These are phyloP conservation scores for Musca vetustissima DNA, from an alignment of 1,140 invertebrate species.

Conservation along the genomic window DNA sequence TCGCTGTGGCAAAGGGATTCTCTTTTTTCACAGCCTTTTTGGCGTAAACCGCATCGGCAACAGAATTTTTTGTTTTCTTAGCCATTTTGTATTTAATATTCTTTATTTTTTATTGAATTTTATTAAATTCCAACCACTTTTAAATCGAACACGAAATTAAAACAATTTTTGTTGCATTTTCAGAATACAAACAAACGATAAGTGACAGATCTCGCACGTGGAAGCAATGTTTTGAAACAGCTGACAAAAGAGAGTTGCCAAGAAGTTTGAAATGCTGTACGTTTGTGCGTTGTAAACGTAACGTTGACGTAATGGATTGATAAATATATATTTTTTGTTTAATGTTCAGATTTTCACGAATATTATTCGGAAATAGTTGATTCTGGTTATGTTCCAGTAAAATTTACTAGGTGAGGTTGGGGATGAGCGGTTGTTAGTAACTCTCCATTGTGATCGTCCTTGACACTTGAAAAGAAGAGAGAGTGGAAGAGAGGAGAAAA, in stretches of 20 bases:
- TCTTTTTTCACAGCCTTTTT: conserved; percentile 51
- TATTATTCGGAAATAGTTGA: too few relatives aligned
- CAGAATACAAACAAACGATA: conserved; percentile 24
- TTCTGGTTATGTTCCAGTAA: too few relatives aligned
- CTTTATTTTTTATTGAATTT: not conserved
- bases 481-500: too few relatives aligned
- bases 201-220: conserved; percentile 16
- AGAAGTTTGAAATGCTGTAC: not conserved
- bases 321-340: too few relatives aligned
- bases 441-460: too few relatives aligned
- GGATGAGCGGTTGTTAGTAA: too few relatives aligned
- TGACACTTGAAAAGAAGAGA: too few relatives aligned
- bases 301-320: too few relatives aligned
- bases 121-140: not conserved
- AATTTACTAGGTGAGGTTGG: too few relatives aligned
- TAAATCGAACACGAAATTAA: not conserved
- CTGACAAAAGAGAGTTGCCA: not conserved
- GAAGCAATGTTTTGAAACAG: not conserved
- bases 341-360: too few relatives aligned
- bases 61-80: conserved; percentile 59
- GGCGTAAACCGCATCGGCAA: conserved; percentile 57
- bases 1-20: conserved; percentile 46
- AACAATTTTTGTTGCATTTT: conserved; percentile 20
- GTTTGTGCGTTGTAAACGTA: too few relatives aligned
- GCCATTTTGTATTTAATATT: conserved; percentile 39